These are phyloP conservation scores for Drosophila novamexicana DNA, from an alignment of 1,140 invertebrate genomes.

Conservation along the genomic window DNA sequence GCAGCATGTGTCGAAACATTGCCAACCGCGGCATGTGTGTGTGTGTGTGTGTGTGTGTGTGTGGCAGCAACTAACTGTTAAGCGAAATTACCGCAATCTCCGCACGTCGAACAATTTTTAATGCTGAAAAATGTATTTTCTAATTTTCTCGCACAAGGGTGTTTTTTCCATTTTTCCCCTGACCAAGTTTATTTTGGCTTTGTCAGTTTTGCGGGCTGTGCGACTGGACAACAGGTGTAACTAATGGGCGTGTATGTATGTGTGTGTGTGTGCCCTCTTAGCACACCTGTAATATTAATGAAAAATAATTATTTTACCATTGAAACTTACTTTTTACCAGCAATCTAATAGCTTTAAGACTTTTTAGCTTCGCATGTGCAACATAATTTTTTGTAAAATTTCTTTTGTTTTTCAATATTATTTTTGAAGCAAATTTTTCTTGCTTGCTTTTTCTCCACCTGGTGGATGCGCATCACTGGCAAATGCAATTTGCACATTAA, in stretches of 20 bases:
- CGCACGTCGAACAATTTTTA: conserved; percentile 80
- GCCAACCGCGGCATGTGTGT: conserved; percentile 17
- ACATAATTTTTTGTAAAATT: conserved; percentile 5
- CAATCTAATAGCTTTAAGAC: conserved; percentile 20
- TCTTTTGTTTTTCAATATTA: neutral
- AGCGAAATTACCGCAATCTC: conserved; percentile 80
- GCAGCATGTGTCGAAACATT: conserved; percentile 67
- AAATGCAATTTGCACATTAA: conserved; percentile 62
- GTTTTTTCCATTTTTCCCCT: conserved; percentile 1
- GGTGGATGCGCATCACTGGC: conserved; percentile 34
- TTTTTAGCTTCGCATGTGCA: neutral
- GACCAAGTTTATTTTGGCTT: conserved; percentile 69
- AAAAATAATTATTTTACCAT: conserved; percentile 74
- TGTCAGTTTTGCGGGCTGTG: conserved; percentile 55
- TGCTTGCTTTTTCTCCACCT: conserved; percentile 19
- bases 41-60: conserved; percentile 24
- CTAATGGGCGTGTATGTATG: conserved; percentile 33
- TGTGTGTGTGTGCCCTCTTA: conserved; percentile 5
- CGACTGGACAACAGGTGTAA: conserved; percentile 52
- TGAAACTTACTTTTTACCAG: conserved; percentile 32
- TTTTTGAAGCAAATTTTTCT: neutral
- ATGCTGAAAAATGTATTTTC: conserved; percentile 81
- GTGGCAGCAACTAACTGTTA: conserved; percentile 70
- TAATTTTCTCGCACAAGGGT: conserved; percentile 53
- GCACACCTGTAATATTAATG: conserved; percentile 54